Percentiles rank a stretch among this genome's conserved stretches.
Evolutionary conservation across 2,888 invertebrate species (phyloP).

Genomic region (Sinhomidia bicolor): DNA sequence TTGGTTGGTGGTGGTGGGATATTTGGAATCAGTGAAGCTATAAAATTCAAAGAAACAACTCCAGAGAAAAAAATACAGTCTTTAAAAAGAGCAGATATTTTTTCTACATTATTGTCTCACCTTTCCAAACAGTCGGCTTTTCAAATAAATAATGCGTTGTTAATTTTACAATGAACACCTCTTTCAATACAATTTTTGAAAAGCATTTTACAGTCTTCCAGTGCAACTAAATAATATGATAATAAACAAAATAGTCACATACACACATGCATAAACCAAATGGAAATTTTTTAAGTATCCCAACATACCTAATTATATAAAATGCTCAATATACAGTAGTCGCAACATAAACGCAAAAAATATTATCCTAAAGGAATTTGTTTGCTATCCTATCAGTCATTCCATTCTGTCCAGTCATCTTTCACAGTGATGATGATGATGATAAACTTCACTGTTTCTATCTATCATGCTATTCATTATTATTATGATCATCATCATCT

Average conservation of each 20-base stretch:
- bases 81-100: no score
- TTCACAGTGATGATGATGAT: background rate
- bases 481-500: background rate
- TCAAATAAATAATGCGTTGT: conserved; percentile 78
- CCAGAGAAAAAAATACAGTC: conserved; percentile 75
- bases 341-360: background rate
- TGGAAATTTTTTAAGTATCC: no score
- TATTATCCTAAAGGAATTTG: background rate
- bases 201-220: background rate
- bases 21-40: background rate
- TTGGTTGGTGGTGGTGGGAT: background rate
- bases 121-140: conserved; percentile 65
- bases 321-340: no score
- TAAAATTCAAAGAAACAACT: background rate
- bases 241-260: no score
- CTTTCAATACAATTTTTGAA: conserved; percentile 53
- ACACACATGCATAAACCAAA: no score
- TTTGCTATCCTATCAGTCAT: conserved; percentile 42
- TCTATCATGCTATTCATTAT: no score
- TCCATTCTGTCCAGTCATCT: conserved; percentile 25
- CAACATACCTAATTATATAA: no score
- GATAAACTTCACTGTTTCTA: background rate
- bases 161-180: conserved; percentile 79
- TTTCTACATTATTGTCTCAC: conserved; percentile 44
- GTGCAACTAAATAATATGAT: no score